Evolutionary conservation across 2,888 invertebrate genomes (phyloP).

Genomic region (Hedychridium roseum): DNA sequence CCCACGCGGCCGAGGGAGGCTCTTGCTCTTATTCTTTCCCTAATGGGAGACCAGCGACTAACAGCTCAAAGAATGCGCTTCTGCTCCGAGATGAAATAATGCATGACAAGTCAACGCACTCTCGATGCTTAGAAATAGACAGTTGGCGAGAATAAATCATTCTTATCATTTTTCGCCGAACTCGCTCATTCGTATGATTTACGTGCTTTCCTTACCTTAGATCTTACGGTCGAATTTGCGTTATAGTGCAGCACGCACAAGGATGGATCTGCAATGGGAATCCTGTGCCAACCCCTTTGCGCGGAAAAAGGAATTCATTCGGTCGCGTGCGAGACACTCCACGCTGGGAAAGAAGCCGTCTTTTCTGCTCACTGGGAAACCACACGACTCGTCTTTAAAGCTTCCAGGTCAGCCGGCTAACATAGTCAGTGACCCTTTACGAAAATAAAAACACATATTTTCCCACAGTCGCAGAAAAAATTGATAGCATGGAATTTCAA

Average conservation of each 20-base stretch:
- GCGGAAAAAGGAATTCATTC: conserved; percentile 66
- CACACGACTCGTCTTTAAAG: conserved; percentile 70
- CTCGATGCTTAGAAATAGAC: too few relatives aligned
- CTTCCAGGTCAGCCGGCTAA: conserved; percentile 54
- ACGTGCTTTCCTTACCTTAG: too few relatives aligned
- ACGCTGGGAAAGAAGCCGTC: conserved; percentile 70
- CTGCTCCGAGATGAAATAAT: too few relatives aligned
- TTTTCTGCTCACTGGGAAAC: conserved; percentile 70
- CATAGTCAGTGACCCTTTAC: neutral
- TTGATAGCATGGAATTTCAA: neutral
- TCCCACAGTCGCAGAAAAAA: neutral
- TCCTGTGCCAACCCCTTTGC: conserved; percentile 72
- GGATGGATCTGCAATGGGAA: conserved; percentile 68
- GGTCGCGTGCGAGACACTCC: conserved; percentile 70
- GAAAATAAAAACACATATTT: neutral
- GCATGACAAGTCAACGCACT: too few relatives aligned
- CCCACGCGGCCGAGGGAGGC: too few relatives aligned
- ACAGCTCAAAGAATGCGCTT: too few relatives aligned
- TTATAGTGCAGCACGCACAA: conserved; percentile 69
- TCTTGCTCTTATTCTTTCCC: too few relatives aligned
- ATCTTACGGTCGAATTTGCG: too few relatives aligned
- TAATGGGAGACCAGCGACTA: too few relatives aligned
- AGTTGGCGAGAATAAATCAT: too few relatives aligned
- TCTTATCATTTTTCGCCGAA: too few relatives aligned
- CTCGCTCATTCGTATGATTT: too few relatives aligned